Conservation (phyloP, 2,113 vertebrate species). For the Notechis scutatus region DNA sequence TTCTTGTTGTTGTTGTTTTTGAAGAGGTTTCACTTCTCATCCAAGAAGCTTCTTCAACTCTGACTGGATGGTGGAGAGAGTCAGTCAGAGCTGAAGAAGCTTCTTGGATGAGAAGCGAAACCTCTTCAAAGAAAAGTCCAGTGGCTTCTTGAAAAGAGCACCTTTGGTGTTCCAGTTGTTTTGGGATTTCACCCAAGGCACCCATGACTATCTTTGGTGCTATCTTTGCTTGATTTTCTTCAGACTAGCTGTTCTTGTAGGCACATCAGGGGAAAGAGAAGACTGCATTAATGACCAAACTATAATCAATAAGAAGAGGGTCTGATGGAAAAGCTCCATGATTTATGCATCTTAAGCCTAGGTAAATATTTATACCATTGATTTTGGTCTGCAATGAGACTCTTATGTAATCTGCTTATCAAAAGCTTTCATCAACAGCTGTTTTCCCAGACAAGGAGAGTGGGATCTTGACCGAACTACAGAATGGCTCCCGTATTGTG, state of each 20-base stretch:
- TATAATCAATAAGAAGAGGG: slow-evolving; percentile 42
- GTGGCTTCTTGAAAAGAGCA: too few relatives aligned
- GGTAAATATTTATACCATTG: slow-evolving; percentile 67
- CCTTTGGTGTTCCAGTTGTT: too few relatives aligned
- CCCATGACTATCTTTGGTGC: background rate
- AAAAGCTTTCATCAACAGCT: slow-evolving; percentile 16
- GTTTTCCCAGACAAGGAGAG: slow-evolving; percentile 20
- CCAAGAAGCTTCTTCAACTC: too few relatives aligned
- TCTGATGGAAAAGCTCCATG: slow-evolving; percentile 50
- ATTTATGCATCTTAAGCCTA: slow-evolving; percentile 55
- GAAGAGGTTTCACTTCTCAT: too few relatives aligned
- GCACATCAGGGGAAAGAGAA: background rate
- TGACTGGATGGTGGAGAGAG: too few relatives aligned
- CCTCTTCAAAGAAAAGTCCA: too few relatives aligned
- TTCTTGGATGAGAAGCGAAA: too few relatives aligned
- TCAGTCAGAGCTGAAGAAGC: too few relatives aligned
- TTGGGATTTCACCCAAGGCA: too few relatives aligned
- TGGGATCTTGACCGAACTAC: slow-evolving; percentile 28
- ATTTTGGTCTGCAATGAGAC: slow-evolving; percentile 44
- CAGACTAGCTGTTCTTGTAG: background rate
- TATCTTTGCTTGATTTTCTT: background rate
- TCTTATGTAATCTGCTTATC: slow-evolving; percentile 31
- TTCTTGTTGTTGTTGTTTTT: too few relatives aligned
- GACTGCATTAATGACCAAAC: slow-evolving; percentile 25
- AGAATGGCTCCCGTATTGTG: background rate